Conservation (phyloP, 2,113 vertebrate genomes). For the Petromus typicus region DNA sequence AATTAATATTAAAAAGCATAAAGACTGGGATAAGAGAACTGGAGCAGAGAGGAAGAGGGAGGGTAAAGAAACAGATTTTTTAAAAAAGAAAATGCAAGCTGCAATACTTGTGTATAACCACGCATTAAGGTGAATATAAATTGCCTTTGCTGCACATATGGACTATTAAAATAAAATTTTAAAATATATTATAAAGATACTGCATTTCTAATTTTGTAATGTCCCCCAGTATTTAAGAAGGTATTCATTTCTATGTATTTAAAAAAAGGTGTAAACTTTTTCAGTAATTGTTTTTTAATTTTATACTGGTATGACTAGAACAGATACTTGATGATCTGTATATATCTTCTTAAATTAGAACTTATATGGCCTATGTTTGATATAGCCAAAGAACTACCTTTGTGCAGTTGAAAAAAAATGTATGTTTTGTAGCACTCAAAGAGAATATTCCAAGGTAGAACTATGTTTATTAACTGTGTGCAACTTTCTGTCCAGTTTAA, state of each 20-base stretch:
- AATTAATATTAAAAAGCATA: neutral
- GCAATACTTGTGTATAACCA: neutral
- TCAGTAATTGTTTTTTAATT: neutral
- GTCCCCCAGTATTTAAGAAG: neutral
- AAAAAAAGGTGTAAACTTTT: neutral
- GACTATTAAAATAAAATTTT: neutral
- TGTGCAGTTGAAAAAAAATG: neutral
- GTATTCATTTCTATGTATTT: neutral
- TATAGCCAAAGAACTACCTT: neutral
- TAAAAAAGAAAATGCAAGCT: neutral
- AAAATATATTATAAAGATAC: neutral
- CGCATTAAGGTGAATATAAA: neutral
- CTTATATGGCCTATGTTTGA: neutral
- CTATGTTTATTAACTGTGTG: constrained; percentile 33
- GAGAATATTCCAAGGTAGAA: neutral
- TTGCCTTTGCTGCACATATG: neutral
- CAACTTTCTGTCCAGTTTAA: constrained; percentile 34
- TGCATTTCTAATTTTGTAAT: neutral
- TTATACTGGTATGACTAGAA: neutral
- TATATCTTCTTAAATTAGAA: neutral
- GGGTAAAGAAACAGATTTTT: neutral
- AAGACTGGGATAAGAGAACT: neutral
- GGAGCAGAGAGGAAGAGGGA: neutral
- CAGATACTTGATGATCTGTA: neutral
- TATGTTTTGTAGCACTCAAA: neutral